phyloP scores from a whole-genome alignment of 1,140 invertebrate species.

The Aphelenchoides avenae region DNA sequence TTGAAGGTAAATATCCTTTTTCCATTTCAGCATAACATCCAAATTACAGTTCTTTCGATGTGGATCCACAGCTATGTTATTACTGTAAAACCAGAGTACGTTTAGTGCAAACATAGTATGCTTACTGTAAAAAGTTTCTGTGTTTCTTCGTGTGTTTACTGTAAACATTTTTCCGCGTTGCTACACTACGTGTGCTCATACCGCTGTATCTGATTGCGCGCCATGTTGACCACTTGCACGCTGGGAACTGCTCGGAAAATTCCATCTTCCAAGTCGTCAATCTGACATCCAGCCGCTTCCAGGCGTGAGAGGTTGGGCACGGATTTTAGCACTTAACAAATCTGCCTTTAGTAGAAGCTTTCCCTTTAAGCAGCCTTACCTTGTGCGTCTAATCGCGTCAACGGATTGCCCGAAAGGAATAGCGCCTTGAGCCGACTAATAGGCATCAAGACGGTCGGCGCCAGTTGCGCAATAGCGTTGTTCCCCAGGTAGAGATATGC shows the following conservation, averaged over 20 bases:
- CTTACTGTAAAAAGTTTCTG: too few species aligned
- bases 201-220: too few species aligned
- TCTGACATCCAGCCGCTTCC: neutral
- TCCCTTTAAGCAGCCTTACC: neutral
- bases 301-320: neutral
- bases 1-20: too few species aligned
- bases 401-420: neutral
- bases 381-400: neutral
- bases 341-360: neutral
- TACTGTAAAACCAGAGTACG: too few species aligned
- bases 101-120: too few species aligned
- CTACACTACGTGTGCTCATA: too few species aligned
- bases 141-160: too few species aligned
- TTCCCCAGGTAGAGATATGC: conserved; percentile 4
- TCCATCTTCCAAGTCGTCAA: neutral
- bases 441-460: neutral
- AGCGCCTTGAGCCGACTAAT: conserved; percentile 6
- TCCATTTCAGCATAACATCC: too few species aligned
- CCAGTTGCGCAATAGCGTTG: conserved; percentile 4
- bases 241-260: conserved; percentile 5
- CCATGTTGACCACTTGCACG: too few species aligned
- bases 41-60: too few species aligned
- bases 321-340: neutral
- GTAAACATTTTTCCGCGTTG: too few species aligned
- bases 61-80: too few species aligned